Evolutionary conservation across 1,140 invertebrate species (phyloP).

Genomic region (Laodelphax striatellus): DNA sequence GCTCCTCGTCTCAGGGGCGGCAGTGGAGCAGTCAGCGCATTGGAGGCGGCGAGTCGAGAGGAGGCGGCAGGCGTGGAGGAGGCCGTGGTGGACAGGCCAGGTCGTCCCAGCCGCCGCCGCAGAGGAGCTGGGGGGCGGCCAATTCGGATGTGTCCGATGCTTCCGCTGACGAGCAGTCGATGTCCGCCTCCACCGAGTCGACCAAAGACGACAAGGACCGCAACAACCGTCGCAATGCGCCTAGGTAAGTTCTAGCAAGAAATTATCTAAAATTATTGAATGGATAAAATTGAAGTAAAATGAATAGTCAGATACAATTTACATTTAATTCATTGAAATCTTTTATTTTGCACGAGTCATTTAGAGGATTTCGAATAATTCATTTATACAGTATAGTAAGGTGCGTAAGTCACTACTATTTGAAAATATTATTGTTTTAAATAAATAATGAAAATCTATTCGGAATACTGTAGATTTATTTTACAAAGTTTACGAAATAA

Average conservation of each 20-base stretch:
- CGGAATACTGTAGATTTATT: no score
- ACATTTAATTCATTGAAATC: no score
- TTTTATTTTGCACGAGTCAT: no score
- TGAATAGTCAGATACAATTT: no score
- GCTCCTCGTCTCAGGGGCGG: neutral
- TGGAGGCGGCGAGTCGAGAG: neutral
- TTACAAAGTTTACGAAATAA: no score
- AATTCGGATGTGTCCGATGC: conserved; percentile 43
- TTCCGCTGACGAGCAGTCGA: conserved; percentile 37
- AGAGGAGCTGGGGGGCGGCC: conserved; percentile 26
- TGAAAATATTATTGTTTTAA: no score
- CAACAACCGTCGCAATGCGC: neutral
- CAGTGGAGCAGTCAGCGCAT: neutral
- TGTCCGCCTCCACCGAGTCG: conserved; percentile 35
- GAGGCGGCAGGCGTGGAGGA: neutral
- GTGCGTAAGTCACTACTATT: no score
- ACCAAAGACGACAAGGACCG: conserved; percentile 34
- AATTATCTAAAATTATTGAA: no score
- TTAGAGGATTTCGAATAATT: no score
- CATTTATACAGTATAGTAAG: no score
- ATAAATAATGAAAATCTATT: no score
- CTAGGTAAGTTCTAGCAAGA: neutral
- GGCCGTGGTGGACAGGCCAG: conserved; percentile 16
- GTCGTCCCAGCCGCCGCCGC: conserved; percentile 1
- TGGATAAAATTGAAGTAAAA: neutral